Base-by-base conservation (phyloP, 2,888 invertebrate genomes). In the Dicranocentrus wangi region DNA sequence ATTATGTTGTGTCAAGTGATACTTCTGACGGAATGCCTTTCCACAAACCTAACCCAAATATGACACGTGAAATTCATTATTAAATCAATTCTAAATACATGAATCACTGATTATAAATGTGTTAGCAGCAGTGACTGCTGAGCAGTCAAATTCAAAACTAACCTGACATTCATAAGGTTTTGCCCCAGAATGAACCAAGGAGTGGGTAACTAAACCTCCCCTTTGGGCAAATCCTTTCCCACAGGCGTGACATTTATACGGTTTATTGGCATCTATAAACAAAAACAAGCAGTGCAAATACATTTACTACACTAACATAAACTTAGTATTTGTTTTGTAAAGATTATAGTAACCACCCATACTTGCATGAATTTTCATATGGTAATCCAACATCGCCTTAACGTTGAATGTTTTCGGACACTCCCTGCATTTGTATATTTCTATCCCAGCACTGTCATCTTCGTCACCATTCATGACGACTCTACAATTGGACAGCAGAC, bases 21-120 rank as follows among this genome's bases (percentile, higher is more conserved):
- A 86, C 39, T 85, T 86, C 27, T 86, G 85, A n/a, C 85, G 82
- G 28, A 86, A 86, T 0, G 83, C 78, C 43, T 86, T 86, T 2
- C 81, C 71, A 58, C 85, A 86, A 23, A 71, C 72, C 82, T 83
- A 63, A 32, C 23, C 43, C 15, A 68, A n/a, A n/a, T n/a, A n/a
- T n/a, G n/a, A 65, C 15, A 65, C 61, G 69, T 17, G 19, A 3
- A 25, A 58, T 25, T 25, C 25, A 10, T 17, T 23, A 58, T 23
- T 58, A 58, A 23, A 5, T 19, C 21, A 53, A 10, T 32, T 32
- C 5, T 32, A 32, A 32, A 32, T 10, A 32, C 3, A 32, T 32
- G 10, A 23, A 25, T 58, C n/a, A 25, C 10, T 5, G 25, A 23
- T 25, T 2, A 27, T 1, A 23, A n/a, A n/a, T n/a, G n/a, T n/a